Base-by-base conservation (phyloP, 2,797 vertebrate genomes). In the Phataginus tetradactyla region DNA sequence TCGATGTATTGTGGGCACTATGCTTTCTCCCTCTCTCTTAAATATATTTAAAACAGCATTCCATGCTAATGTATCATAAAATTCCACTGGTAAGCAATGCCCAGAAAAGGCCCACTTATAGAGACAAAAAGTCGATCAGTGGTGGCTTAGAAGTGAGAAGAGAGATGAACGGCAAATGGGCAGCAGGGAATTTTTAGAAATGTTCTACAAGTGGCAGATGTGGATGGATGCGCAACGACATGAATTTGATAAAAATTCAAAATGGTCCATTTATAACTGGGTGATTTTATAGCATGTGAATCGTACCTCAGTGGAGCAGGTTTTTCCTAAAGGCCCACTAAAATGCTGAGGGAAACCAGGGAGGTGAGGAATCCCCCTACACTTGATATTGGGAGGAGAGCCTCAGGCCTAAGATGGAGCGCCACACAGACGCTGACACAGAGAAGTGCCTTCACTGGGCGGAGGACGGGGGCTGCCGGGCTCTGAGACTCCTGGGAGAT, bases 1-100 rank as follows among this genome's bases (percentile, higher is more conserved):
- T 42, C 96, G 95, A 97, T 96, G 93, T 90, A 66, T 97, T 88
- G 81, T 57, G 42, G 84, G 42, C 61, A 18, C 49, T 75, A 10
- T 49, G 37, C 74, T 72, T 63, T 85, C 63, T 74, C 45, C 89
- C 96, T 96, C 90, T 80, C 20, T 57, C 27, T 45, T 15, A 53
- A 88, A 79, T 87, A 69, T 75, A 45, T 45, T 45, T 45, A 45
- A 11, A 14, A 15, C 39, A 27, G 20, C 18, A 11, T 71, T 45
- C 45, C 66, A 55, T 4, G 15, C 13, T 59, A 20, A 45, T 11
- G 3, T 18, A 2, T 7, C 42, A 45, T 42, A 12, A 39, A 74
- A 84, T 68, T 55, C 27, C 8, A 23, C 1, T 34, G 42, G 53
- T 63, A 42, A 85, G 42, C 57, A 75, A 39, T 53, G 32, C 29